phyloP scores from a whole-genome alignment of 2,888 invertebrate genomes.

The Neoascia interrupta region DNA sequence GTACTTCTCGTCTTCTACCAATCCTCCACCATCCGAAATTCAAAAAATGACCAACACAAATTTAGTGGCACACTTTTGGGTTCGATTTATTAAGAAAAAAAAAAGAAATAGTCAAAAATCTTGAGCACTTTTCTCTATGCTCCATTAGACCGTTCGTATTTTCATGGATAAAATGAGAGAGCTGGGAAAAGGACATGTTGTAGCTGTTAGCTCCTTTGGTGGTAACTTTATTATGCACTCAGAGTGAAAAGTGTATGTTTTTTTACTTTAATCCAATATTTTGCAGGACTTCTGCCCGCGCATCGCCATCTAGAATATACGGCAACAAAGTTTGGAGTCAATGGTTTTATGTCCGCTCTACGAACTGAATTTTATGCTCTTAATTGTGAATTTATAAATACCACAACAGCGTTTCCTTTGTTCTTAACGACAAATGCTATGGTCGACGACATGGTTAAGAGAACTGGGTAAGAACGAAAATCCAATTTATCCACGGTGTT shows the following conservation, averaged over 20 bases:
- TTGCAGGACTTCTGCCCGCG: constrained; percentile 70
- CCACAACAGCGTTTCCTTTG: constrained; percentile 75
- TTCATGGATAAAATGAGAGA: too few relatives aligned
- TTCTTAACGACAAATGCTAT: constrained; percentile 75
- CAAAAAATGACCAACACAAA: constrained; percentile 78
- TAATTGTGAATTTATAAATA: constrained; percentile 71
- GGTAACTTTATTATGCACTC: constrained; percentile 68
- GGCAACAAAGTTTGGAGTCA: constrained; percentile 77
- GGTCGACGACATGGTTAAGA: constrained; percentile 27
- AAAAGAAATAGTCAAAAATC: too few relatives aligned
- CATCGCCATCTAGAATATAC: constrained; percentile 73
- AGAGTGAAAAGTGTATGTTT: too few relatives aligned
- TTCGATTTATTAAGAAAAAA: too few relatives aligned
- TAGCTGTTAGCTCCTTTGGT: constrained; percentile 76
- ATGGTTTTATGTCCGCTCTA: constrained; percentile 75
- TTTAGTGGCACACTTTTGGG: constrained; percentile 78
- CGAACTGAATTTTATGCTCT: constrained; percentile 74
- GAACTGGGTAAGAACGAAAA: constrained; percentile 19
- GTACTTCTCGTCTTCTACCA: constrained; percentile 57
- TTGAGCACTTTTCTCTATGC: background rate
- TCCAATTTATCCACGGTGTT: background rate
- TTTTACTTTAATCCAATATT: too few relatives aligned
- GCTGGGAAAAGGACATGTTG: constrained; percentile 76
- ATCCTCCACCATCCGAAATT: constrained; percentile 74
- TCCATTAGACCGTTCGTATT: constrained; percentile 76